A percentile compares a stretch with the other conserved stretches of the same genome.
phyloP scores from a whole-genome alignment of 64 coral and sea anemone species.

The Hydrozoanthus tunicans region DNA sequence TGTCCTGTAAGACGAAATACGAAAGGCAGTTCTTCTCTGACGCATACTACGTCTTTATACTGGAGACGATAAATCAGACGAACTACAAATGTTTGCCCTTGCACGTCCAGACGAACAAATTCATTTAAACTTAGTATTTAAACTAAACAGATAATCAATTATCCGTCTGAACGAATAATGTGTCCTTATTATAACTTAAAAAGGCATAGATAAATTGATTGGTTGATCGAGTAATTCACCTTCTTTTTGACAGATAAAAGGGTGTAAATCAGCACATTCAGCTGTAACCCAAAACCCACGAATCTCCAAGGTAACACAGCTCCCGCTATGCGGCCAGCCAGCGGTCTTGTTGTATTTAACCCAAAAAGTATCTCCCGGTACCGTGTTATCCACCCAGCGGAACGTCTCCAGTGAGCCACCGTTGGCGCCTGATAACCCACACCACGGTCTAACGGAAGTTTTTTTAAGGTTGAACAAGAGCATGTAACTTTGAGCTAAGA shows the following conservation, averaged over 20 bases:
- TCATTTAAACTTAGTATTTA: background rate
- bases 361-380: background rate
- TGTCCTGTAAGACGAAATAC: no score
- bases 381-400: slow-evolving; percentile 25
- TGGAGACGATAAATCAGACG: no score
- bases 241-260: slow-evolving; percentile 50
- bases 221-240: background rate
- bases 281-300: background rate
- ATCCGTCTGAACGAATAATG: no score
- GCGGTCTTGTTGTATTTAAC: slow-evolving; percentile 13
- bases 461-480: background rate
- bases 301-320: background rate
- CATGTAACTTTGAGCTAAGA: background rate
- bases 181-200: no score
- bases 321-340: background rate
- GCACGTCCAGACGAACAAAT: background rate
- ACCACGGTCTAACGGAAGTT: background rate
- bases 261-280: background rate
- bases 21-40: no score
- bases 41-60: no score
- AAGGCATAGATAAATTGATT: no score
- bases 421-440: background rate
- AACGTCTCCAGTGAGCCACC: background rate
- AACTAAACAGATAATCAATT: background rate
- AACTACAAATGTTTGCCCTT: no score